Base-by-base conservation (phyloP, 1,140 invertebrate genomes). In the Drosophila ambigua region DNA sequence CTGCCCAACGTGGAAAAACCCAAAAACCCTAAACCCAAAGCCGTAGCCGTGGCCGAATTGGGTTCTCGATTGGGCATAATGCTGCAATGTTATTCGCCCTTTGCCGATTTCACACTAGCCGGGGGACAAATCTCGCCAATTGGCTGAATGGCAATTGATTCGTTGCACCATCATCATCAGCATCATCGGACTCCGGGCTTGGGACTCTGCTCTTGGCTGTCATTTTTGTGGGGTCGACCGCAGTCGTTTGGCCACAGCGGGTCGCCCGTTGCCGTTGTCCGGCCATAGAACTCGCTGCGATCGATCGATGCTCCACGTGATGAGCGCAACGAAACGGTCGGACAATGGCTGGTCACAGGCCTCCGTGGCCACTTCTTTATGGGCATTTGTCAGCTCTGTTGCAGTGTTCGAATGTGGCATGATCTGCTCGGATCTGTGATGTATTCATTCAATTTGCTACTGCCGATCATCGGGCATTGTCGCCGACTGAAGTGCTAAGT, bases 201-300 rank as follows among this genome's bases (percentile, higher is more conserved):
- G 35, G 9, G 20, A 20, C 20, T 20, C 20, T 11, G 3, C 16
- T 50, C 9, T 49, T 52, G 23, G 11, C n/a, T 59, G 51, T 54
- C 49, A 65, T 59, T 55, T 28, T 75, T 62, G 61, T 80, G 73
- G 77, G 57, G 58, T 87, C 82, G 83, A 87, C 82, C 82, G 74
- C 82, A 87, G 84, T 88, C 62, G 72, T 82, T 85, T 87, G 75
- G 82, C 82, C 82, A 87, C 82, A 87, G 82, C 83, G 79, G 83
- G 82, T 57, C 48, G 57, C 58, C 54, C 41, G 20, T 20, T 20
- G 20, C 20, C 20, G n/a, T 54, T 28, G 26, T 49, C 41, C 16
- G 31, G 16, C 23, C 23, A 24, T 4, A 24, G 23, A 24, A 24
- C 23, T 24, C 23, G 2, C 2, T 24, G 23, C 4, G 1, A 24